Evolutionary conservation across 2,113 vertebrate genomes (phyloP).

Genomic region (Neopipo cinnamomea): DNA sequence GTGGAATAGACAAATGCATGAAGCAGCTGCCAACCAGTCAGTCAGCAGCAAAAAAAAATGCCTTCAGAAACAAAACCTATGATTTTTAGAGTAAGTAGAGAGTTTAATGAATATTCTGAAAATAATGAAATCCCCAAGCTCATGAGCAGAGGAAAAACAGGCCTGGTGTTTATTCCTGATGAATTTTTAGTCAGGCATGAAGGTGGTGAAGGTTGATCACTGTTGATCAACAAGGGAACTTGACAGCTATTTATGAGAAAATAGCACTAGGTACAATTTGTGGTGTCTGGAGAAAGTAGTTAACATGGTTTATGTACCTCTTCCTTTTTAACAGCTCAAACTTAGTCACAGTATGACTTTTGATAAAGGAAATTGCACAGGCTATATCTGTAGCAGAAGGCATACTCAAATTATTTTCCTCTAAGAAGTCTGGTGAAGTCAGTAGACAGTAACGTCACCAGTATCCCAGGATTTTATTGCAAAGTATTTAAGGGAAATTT

Average conservation of each 20-base stretch:
- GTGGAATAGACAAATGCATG: not conserved
- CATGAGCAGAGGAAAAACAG: not conserved
- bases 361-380: not conserved
- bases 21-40: not conserved
- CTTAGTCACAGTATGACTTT: not conserved
- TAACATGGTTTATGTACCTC: not conserved
- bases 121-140: slow-evolving; percentile 24
- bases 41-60: not conserved
- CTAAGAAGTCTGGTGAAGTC: not conserved
- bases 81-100: slow-evolving; percentile 10
- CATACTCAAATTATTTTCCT: not conserved
- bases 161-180: not conserved
- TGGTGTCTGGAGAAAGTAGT: not conserved
- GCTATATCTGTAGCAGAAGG: not conserved
- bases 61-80: not conserved
- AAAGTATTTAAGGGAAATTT: not conserved
- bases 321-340: not conserved
- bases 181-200: not conserved
- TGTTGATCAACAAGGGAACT: not conserved
- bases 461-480: not conserved
- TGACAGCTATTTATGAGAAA: not conserved
- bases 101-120: slow-evolving; percentile 28
- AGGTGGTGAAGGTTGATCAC: not conserved
- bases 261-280: not conserved
- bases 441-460: not conserved